phyloP scores from a whole-genome alignment of 1,140 invertebrate genomes.

The Heliconius congener region DNA sequence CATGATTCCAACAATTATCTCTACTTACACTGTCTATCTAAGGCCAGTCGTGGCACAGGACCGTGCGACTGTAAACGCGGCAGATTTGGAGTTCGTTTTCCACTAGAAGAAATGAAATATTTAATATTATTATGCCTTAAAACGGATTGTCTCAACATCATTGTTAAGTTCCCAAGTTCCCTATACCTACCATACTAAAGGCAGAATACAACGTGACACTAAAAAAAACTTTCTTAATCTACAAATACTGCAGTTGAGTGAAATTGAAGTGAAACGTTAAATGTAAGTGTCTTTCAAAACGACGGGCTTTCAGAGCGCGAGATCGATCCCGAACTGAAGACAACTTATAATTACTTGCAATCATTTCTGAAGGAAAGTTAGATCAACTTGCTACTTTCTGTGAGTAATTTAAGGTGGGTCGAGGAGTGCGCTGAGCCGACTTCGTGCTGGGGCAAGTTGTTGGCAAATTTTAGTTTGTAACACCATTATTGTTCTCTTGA shows the following conservation, averaged over 20 bases:
- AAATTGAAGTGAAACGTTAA: background rate
- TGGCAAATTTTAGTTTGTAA: background rate
- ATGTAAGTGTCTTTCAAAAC: background rate
- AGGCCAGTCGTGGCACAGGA: no score
- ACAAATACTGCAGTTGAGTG: background rate
- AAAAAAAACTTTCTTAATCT: background rate
- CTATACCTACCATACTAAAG: background rate
- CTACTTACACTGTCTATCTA: no score
- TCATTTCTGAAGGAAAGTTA: slow-evolving; percentile 9
- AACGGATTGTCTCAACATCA: no score
- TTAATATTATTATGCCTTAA: no score
- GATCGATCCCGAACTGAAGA: slow-evolving; percentile 6
- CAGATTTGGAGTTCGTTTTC: no score
- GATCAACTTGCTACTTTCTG: slow-evolving; percentile 21
- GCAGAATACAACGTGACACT: no score
- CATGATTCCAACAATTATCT: no score
- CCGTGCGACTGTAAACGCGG: no score
- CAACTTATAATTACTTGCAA: slow-evolving; percentile 28
- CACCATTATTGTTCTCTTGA: background rate
- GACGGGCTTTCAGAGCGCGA: background rate
- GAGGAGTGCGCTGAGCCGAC: background rate
- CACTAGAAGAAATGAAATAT: no score
- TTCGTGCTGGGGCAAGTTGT: background rate
- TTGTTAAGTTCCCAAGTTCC: no score
- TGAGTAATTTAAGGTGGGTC: slow-evolving; percentile 15